A percentile compares a stretch with the other conserved stretches of the same genome.
These are phyloP conservation scores for Gobiocypris rarus DNA, from an alignment of 2,113 vertebrate species.

Conservation along the genomic window DNA sequence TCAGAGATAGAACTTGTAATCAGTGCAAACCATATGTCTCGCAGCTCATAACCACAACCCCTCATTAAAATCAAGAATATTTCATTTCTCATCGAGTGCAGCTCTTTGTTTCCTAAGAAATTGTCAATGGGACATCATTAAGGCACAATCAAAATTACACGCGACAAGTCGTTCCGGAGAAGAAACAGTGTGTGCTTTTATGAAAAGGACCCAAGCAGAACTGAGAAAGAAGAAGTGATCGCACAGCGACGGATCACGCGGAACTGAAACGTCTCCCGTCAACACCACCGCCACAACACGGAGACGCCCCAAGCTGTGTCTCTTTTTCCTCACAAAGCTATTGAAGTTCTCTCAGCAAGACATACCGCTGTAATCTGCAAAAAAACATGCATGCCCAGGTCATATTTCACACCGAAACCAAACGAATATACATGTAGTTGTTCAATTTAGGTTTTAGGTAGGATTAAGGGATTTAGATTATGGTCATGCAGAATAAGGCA, in stretches of 20 bases:
- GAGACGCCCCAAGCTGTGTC: not conserved
- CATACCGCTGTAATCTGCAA: not conserved
- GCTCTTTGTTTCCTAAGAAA: not conserved
- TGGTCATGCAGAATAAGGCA: too few species aligned
- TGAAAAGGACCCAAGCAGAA: not conserved
- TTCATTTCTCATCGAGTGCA: not conserved
- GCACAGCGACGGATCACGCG: not conserved
- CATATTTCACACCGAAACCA: too few species aligned
- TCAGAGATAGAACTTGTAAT: conserved; percentile 37
- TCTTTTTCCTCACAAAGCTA: not conserved
- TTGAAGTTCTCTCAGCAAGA: not conserved
- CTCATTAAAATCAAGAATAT: conserved; percentile 45
- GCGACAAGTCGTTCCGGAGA: not conserved
- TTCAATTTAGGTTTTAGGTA: too few species aligned
- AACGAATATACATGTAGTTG: too few species aligned
- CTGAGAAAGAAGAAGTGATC: not conserved
- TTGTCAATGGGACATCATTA: conserved; percentile 31
- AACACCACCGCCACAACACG: not conserved
- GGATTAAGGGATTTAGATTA: too few species aligned
- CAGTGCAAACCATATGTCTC: conserved; percentile 38
- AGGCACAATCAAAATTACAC: conserved; percentile 37
- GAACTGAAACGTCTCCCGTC: not conserved
- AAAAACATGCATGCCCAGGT: not conserved
- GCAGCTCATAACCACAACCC: conserved; percentile 28
- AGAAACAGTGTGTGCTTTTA: not conserved